A percentile compares a stretch with the other conserved stretches of the same genome.
phyloP scores from a whole-genome alignment of 2,888 invertebrate species.

The Xanthostigma xanthostigma region DNA sequence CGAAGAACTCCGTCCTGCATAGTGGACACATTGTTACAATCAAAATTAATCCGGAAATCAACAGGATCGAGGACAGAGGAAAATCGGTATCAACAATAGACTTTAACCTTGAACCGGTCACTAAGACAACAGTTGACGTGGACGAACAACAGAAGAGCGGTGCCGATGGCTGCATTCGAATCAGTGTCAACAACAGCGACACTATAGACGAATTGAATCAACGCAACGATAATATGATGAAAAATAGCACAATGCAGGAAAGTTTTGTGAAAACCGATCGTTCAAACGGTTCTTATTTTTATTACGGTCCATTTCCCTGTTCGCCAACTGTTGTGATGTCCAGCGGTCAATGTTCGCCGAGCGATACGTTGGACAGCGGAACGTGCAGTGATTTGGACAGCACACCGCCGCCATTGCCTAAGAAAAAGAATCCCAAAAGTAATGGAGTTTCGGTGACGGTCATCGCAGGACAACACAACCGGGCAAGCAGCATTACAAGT shows the following conservation, averaged over 20 bases:
- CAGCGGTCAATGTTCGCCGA: slow-evolving; percentile 70
- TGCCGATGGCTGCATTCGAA: slow-evolving; percentile 38
- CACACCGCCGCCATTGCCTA: slow-evolving; percentile 51
- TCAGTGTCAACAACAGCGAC: slow-evolving; percentile 35
- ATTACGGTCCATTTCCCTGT: slow-evolving; percentile 42
- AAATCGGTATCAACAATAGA: slow-evolving; percentile 15
- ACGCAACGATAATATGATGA: slow-evolving; percentile 34
- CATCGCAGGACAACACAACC: slow-evolving; percentile 36
- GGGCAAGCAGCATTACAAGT: slow-evolving; percentile 40
- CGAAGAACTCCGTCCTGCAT: background rate
- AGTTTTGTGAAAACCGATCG: slow-evolving; percentile 16
- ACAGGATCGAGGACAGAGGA: slow-evolving; percentile 25
- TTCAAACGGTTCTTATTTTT: slow-evolving; percentile 27
- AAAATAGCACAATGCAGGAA: slow-evolving; percentile 29
- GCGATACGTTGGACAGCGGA: slow-evolving; percentile 70
- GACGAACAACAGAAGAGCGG: slow-evolving; percentile 7
- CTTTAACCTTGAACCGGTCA: slow-evolving; percentile 5
- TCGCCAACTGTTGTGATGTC: slow-evolving; percentile 47
- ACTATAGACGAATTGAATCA: slow-evolving; percentile 8
- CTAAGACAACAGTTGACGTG: slow-evolving; percentile 4
- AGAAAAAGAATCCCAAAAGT: slow-evolving; percentile 41
- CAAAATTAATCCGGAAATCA: slow-evolving; percentile 45
- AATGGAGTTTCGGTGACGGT: slow-evolving; percentile 35
- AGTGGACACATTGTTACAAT: slow-evolving; percentile 50
- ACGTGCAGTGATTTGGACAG: slow-evolving; percentile 73